Percentiles rank a stretch among this genome's conserved stretches.
Conservation (phyloP, 2,797 vertebrate species). For the Enteromius trimaculatus region DNA sequence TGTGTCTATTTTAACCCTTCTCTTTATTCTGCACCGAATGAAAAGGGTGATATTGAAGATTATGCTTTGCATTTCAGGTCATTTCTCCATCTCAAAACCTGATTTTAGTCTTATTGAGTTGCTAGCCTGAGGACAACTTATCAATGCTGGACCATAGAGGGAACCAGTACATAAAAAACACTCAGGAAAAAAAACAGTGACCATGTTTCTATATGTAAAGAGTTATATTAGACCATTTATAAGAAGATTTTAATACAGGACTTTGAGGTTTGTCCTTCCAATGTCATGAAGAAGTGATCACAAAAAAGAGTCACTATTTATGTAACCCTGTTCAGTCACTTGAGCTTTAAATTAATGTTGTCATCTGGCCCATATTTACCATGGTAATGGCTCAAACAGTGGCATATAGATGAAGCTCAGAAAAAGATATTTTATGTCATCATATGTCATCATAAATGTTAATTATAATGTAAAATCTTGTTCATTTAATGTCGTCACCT, state of each 20-base stretch:
- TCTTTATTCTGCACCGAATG: background rate
- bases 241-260: background rate
- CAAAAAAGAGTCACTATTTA: background rate
- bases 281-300: background rate
- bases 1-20: slow-evolving; percentile 24
- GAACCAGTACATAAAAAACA: background rate
- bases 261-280: background rate
- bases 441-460: too few species aligned
- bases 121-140: slow-evolving; percentile 32
- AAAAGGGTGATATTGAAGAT: slow-evolving; percentile 9
- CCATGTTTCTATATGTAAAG: background rate
- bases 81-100: slow-evolving; percentile 55
- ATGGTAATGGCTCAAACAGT: too few species aligned
- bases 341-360: background rate
- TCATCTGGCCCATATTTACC: too few species aligned
- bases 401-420: too few species aligned
- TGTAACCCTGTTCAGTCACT: background rate
- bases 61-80: slow-evolving; percentile 38
- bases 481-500: too few species aligned
- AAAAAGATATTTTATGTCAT: too few species aligned
- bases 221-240: background rate
- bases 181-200: background rate
- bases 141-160: background rate
- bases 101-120: slow-evolving; percentile 46
- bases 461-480: too few species aligned